Conservation (phyloP, 2,888 invertebrate species). For the Glaucopsyche alexis region DNA sequence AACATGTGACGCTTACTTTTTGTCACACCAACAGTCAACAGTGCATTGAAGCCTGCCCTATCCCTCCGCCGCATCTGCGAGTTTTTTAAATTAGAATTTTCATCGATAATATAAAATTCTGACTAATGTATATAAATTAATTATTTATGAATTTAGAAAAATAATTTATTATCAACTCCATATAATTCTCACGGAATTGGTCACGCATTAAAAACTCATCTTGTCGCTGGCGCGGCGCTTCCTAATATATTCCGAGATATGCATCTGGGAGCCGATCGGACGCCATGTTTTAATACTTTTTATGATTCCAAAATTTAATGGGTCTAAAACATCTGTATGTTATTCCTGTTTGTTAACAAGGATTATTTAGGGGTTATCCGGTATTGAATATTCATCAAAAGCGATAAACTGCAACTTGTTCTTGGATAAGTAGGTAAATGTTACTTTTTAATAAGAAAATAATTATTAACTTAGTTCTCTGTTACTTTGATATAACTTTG, state of each 20-base stretch:
- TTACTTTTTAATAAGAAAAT: too few species aligned
- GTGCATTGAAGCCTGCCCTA: too few species aligned
- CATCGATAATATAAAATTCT: too few species aligned
- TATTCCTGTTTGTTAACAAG: not conserved
- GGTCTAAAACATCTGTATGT: not conserved
- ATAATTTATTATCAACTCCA: slow-evolving; percentile 37
- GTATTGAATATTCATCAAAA: not conserved
- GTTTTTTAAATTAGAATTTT: too few species aligned
- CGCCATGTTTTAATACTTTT: slow-evolving; percentile 44
- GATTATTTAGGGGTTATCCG: not conserved
- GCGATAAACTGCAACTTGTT: too few species aligned
- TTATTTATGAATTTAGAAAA: not conserved
- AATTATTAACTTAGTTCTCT: too few species aligned
- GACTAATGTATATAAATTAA: too few species aligned
- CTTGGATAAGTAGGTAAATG: too few species aligned
- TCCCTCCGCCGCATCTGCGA: too few species aligned
- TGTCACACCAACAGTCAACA: too few species aligned
- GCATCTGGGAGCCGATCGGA: slow-evolving; percentile 48
- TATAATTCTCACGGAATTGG: slow-evolving; percentile 41
- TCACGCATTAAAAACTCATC: slow-evolving; percentile 59
- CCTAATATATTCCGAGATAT: slow-evolving; percentile 61
- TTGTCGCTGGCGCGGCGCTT: slow-evolving; percentile 44
- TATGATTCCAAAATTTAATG: slow-evolving; percentile 16
- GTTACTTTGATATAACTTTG: too few species aligned
- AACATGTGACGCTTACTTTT: too few species aligned